Evolutionary conservation across 2,797 vertebrate genomes (phyloP), one percentile per base, ranked within the genome.

Genomic region (Clangula hyemalis): DNA sequence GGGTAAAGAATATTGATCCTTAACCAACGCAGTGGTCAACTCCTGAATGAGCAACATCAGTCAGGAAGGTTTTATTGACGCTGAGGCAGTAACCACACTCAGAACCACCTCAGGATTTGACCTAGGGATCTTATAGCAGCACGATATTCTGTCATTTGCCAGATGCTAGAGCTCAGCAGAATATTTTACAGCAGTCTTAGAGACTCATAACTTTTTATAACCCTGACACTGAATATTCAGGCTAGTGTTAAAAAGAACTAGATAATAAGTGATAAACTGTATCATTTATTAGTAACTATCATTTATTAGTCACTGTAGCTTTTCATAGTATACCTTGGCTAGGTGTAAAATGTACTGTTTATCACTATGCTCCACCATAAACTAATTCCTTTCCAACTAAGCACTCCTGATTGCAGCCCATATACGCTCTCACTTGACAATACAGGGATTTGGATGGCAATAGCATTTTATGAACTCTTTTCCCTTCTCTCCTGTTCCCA

Each of bases 1-100:
- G 89, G 90, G 78, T 62, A 93, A 94, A 65, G n/a, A 77, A 51
- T 65, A 95, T 10, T 18, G 87, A 93, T 92, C 65, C 39, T 28
- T 39, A 56, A 43, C 24, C 81, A 91, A 56, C 36, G 39, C 41
- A 65, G 57, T 8, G 32, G 53, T 71, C 84, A 94, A 1, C 45
- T 85, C 60, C 10, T 92, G 68, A 92, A 92, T 22, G 13, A 80
- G 38, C 32, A 89, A 69, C 68, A 87, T 92, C 54, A 22, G 71
- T 91, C 64, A 68, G 36, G 68, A 88, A 92, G 38, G 13, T 57
- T 85, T 87, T 83, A 87, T 2, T 82, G 86, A 74, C 32, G 45
- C 13, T 11, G 34, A 75, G 47, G 57, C 54, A 84, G 21, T 53
- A 64, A 62, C 76, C 45, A 60, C 18, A 30, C 17, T 43, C 65